Conservation (phyloP, 2,113 vertebrate species). For the Lampris incognitus region DNA sequence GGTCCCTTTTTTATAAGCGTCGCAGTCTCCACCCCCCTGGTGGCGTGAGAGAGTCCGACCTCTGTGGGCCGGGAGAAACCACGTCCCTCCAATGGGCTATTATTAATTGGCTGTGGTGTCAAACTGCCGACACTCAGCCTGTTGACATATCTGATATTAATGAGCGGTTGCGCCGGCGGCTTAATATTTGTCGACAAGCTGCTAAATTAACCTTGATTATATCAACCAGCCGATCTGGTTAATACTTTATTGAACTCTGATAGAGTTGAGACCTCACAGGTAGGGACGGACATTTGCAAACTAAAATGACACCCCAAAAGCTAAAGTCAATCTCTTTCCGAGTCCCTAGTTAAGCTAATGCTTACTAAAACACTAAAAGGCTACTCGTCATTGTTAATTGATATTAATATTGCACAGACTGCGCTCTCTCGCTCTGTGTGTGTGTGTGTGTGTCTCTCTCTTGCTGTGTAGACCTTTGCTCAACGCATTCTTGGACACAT, state of each 20-base stretch:
- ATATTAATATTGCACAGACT: conserved; percentile 16
- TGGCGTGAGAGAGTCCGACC: conserved; percentile 72
- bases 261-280: conserved; percentile 1
- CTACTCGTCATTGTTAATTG: not conserved
- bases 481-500: conserved; percentile 45
- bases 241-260: conserved; percentile 16
- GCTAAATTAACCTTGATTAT: conserved; percentile 31
- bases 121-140: conserved; percentile 56
- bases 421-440: not conserved
- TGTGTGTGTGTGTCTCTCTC: conserved; percentile 1
- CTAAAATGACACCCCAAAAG: conserved; percentile 1
- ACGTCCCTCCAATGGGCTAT: conserved; percentile 32
- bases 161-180: conserved; percentile 24
- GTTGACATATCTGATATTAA: conserved; percentile 40
- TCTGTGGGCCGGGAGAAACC: conserved; percentile 50
- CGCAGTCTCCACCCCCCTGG: conserved; percentile 66
- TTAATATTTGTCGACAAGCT: conserved; percentile 26
- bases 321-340: not conserved
- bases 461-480: conserved; percentile 65
- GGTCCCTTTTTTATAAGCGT: not conserved
- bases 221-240: conserved; percentile 39
- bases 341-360: conserved; percentile 6
- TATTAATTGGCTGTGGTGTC: conserved; percentile 49
- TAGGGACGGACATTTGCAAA: not conserved
- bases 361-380: conserved; percentile 11